Conservation (phyloP, 2,888 invertebrate genomes). For the Pheosia gnoma region DNA sequence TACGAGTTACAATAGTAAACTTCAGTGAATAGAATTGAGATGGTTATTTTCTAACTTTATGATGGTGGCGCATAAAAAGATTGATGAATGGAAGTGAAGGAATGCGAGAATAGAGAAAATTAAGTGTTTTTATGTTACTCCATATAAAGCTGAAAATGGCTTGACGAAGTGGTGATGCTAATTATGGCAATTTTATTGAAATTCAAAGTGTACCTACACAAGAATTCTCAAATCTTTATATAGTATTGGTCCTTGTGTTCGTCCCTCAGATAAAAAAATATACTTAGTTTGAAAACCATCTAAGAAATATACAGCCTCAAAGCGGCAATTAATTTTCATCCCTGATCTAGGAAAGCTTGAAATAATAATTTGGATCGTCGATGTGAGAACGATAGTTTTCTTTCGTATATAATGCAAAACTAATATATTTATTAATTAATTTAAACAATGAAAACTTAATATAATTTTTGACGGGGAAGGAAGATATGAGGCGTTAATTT, state of each 20-base stretch:
- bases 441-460: no score
- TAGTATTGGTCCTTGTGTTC: background rate
- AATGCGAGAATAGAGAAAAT: background rate
- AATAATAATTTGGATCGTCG: no score
- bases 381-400: no score
- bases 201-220: conserved; percentile 8
- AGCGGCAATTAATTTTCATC: no score
- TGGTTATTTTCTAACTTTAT: conserved; percentile 31
- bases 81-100: conserved; percentile 30
- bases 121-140: background rate
- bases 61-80: conserved; percentile 30
- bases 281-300: no score
- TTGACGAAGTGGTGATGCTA: background rate
- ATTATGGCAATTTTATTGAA: conserved; percentile 1
- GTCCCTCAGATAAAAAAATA: no score
- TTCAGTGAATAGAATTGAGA: conserved; percentile 37
- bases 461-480: no score
- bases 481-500: no score
- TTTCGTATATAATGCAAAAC: no score
- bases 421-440: no score
- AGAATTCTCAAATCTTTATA: background rate
- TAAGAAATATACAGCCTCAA: no score
- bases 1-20: conserved; percentile 34
- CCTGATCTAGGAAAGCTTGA: no score
- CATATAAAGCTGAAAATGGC: conserved; percentile 1